Evolutionary conservation across 2,888 invertebrate genomes (phyloP).

Genomic region (Coenonympha glycerion): DNA sequence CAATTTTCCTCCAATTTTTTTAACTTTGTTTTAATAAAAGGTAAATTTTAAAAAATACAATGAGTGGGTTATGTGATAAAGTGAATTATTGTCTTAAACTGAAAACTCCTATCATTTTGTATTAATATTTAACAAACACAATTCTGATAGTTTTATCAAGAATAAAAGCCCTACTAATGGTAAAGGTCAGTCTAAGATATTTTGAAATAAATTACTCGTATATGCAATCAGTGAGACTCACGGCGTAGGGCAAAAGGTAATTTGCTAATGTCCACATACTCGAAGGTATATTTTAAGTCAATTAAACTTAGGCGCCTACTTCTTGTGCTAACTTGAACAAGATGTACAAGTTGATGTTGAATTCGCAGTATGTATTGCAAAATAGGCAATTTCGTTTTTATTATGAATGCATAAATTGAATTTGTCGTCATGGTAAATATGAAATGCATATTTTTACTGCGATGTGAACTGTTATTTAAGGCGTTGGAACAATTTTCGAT

Average conservation of each 20-base stretch:
- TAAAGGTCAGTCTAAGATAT: neutral
- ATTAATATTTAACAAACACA: no score
- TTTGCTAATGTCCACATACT: constrained; percentile 19
- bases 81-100: no score
- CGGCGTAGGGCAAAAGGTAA: constrained; percentile 14
- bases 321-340: neutral
- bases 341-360: neutral
- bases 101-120: no score
- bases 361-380: neutral
- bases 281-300: neutral
- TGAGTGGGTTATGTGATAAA: no score
- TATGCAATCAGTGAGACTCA: constrained; percentile 11
- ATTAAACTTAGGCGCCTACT: neutral
- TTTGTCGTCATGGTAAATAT: neutral
- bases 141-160: no score
- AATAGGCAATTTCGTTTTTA: constrained; percentile 3
- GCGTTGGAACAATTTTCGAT: neutral
- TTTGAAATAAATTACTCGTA: neutral
- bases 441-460: neutral
- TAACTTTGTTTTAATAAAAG: no score
- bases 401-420: constrained; percentile 5
- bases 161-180: no score
- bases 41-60: no score
- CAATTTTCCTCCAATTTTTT: no score
- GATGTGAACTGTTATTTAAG: neutral